A percentile compares a stretch with the other conserved stretches of the same genome.
Conservation (phyloP, 1,140 invertebrate species). For the Oryzaephilus surinamensis region DNA sequence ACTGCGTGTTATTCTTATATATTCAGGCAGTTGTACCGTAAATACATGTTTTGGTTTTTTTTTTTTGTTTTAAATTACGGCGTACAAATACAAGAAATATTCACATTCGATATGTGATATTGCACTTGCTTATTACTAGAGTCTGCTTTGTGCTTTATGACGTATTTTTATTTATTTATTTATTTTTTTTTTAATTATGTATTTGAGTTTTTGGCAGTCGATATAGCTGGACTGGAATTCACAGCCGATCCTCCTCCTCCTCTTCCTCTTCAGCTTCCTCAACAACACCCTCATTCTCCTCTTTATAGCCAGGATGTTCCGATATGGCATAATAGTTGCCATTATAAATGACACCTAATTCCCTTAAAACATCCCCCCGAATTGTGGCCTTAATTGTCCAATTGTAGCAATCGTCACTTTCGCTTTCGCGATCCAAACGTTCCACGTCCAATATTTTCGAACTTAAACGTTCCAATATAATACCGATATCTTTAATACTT, state of each 20-base stretch:
- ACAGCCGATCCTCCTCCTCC: slow-evolving; percentile 68
- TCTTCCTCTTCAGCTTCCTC: slow-evolving; percentile 72
- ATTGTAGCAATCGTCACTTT: slow-evolving; percentile 85
- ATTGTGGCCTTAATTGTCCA: slow-evolving; percentile 88
- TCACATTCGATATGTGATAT: slow-evolving; percentile 32
- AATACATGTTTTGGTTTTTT: too few species aligned
- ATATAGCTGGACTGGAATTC: slow-evolving; percentile 39
- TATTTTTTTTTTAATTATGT: slow-evolving; percentile 9
- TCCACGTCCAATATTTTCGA: slow-evolving; percentile 91
- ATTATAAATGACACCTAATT: slow-evolving; percentile 89
- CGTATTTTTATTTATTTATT: too few species aligned
- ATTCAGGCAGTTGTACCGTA: too few species aligned
- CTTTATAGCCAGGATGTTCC: slow-evolving; percentile 84
- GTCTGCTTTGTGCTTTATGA: slow-evolving; percentile 29
- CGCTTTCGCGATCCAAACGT: slow-evolving; percentile 76
- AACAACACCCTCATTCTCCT: slow-evolving; percentile 70
- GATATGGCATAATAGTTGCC: slow-evolving; percentile 91
- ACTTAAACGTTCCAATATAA: slow-evolving; percentile 81
- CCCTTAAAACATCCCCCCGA: slow-evolving; percentile 74
- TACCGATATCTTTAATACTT: slow-evolving; percentile 89
- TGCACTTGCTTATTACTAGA: slow-evolving; percentile 20
- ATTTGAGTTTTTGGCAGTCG: slow-evolving; percentile 34
- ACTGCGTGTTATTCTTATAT: too few species aligned
- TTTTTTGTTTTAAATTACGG: too few species aligned
- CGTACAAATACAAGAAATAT: slow-evolving; percentile 14